phyloP scores from a whole-genome alignment of 2,113 vertebrate species.

The Campylomormyrus tamandua region DNA sequence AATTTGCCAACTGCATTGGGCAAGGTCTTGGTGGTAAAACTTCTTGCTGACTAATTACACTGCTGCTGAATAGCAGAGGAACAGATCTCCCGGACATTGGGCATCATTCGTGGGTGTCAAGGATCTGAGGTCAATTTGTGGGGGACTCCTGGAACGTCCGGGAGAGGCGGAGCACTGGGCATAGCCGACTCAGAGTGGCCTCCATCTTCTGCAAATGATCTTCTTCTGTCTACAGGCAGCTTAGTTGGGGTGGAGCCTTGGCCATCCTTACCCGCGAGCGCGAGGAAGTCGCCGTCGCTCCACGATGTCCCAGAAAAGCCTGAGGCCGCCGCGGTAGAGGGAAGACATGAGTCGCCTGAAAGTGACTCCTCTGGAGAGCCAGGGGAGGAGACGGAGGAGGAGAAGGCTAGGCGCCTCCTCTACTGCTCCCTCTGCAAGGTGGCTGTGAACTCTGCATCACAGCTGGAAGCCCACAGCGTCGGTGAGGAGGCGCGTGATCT shows the following conservation, averaged over 20 bases:
- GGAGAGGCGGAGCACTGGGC: background rate
- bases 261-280: constrained; percentile 49
- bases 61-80: background rate
- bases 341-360: constrained; percentile 56
- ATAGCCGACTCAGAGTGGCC: background rate
- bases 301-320: constrained; percentile 47
- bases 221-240: constrained; percentile 52
- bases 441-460: constrained; percentile 91
- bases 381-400: constrained; percentile 81
- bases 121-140: background rate
- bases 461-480: constrained; percentile 96
- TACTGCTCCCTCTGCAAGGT: constrained; percentile 99
- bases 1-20: background rate
- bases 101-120: background rate
- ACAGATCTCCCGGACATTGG: background rate
- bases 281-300: constrained; percentile 49
- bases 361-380: constrained; percentile 38
- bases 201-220: background rate
- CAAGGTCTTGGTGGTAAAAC: background rate
- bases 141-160: background rate
- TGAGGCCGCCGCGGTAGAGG: constrained; percentile 64
- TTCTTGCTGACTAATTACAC: background rate
- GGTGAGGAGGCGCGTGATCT: constrained; percentile 60
- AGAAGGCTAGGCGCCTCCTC: constrained; percentile 86
- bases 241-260: constrained; percentile 22